phyloP scores from a whole-genome alignment of 2,888 invertebrate species.

The Acleris emargana region DNA sequence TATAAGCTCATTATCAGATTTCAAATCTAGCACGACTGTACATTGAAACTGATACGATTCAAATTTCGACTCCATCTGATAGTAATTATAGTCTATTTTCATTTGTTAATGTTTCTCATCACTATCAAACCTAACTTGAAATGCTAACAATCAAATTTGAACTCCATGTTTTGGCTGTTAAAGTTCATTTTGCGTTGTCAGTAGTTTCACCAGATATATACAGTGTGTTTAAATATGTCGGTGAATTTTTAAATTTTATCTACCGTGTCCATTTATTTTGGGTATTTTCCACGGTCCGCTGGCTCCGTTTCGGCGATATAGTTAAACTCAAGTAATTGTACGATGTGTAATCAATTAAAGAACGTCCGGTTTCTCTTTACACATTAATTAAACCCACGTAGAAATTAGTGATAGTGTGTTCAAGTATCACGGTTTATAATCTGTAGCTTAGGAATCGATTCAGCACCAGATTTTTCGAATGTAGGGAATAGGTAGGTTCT shows the following conservation, averaged over 20 bases:
- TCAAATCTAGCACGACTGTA: slow-evolving; percentile 26
- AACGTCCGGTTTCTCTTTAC: slow-evolving; percentile 33
- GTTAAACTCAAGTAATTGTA: slow-evolving; percentile 28
- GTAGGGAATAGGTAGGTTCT: too few species aligned
- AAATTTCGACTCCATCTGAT: slow-evolving; percentile 9
- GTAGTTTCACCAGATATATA: background rate
- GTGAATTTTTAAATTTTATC: slow-evolving; percentile 35
- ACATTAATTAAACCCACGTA: slow-evolving; percentile 16
- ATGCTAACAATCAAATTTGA: background rate
- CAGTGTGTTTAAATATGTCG: slow-evolving; percentile 21
- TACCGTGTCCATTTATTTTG: slow-evolving; percentile 37
- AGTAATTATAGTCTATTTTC: slow-evolving; percentile 9
- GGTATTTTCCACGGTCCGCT: slow-evolving; percentile 34
- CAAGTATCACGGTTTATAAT: too few species aligned
- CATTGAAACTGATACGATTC: slow-evolving; percentile 10
- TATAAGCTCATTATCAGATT: slow-evolving; percentile 36
- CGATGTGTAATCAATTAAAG: slow-evolving; percentile 36
- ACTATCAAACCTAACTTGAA: background rate
- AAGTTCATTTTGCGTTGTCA: background rate
- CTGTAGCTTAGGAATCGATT: too few species aligned
- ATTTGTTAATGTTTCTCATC: background rate
- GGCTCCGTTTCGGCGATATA: slow-evolving; percentile 32
- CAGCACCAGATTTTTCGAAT: too few species aligned
- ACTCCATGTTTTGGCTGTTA: background rate
- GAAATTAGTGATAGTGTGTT: too few species aligned